Evolutionary conservation across 2,888 invertebrate genomes (phyloP).

Genomic region (Platycheirus albimanus): DNA sequence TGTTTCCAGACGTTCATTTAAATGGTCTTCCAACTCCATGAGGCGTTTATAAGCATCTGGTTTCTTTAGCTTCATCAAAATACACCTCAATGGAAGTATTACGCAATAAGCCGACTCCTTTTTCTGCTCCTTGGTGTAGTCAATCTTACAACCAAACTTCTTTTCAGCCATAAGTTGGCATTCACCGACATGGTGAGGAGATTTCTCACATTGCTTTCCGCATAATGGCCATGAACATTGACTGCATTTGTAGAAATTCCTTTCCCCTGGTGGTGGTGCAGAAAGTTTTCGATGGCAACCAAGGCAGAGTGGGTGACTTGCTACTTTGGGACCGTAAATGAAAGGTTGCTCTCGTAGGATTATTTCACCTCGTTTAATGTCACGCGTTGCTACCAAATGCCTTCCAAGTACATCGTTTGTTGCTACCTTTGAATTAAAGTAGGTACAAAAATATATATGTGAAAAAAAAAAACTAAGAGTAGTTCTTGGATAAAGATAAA

Average conservation of each 20-base stretch:
- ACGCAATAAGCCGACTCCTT: constrained; percentile 87
- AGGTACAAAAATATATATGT: too few species aligned
- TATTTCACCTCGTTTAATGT: constrained; percentile 87
- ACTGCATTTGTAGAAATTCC: constrained; percentile 85
- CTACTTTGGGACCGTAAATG: constrained; percentile 87
- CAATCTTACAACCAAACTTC: constrained; percentile 85
- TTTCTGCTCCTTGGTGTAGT: constrained; percentile 77
- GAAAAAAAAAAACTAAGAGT: background rate
- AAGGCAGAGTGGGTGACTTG: constrained; percentile 85
- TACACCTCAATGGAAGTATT: constrained; percentile 86
- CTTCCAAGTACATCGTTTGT: constrained; percentile 85
- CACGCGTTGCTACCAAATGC: constrained; percentile 86
- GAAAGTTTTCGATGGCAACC: constrained; percentile 84
- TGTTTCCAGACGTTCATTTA: constrained; percentile 85
- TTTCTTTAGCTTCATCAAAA: constrained; percentile 85
- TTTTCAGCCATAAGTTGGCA: constrained; percentile 85
- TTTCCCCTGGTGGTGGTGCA: constrained; percentile 79
- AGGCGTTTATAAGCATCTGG: constrained; percentile 81
- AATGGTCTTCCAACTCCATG: constrained; percentile 83
- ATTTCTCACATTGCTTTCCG: constrained; percentile 84
- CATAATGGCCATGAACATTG: constrained; percentile 89
- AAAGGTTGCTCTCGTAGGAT: constrained; percentile 87
- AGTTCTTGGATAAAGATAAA: too few species aligned
- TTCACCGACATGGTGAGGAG: constrained; percentile 85
- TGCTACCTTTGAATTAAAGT: constrained; percentile 84